Conservation (phyloP, 2,113 vertebrate genomes). For the Cochlearius cochlearius region DNA sequence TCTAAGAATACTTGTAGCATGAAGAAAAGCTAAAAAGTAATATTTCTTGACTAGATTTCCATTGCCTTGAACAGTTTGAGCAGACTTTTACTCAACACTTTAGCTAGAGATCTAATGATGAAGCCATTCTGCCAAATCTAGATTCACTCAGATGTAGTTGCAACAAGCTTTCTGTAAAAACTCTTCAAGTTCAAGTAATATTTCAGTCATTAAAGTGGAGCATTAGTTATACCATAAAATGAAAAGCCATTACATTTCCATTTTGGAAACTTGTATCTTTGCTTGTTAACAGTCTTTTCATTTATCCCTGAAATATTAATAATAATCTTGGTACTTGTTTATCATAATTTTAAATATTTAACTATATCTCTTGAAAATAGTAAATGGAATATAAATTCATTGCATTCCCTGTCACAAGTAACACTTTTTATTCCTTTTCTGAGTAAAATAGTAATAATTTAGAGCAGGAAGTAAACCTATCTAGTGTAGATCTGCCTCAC, state of each 20-base stretch:
- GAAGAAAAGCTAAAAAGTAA: neutral
- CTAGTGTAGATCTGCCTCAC: neutral
- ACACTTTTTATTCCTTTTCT: neutral
- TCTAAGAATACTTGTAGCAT: neutral
- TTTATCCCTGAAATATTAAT: neutral
- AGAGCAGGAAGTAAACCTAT: neutral
- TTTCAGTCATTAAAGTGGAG: neutral
- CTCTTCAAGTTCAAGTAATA: neutral
- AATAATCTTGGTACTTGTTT: neutral
- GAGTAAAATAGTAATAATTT: neutral
- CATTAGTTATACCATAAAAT: neutral
- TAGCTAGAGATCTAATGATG: neutral
- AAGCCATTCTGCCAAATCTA: neutral
- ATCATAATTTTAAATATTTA: neutral
- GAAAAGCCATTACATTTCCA: neutral
- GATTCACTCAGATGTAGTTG: neutral
- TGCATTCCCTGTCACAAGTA: neutral
- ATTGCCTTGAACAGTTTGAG: neutral
- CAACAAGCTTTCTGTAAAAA: neutral
- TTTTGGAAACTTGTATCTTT: neutral
- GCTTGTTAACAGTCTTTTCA: neutral
- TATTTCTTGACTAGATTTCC: neutral
- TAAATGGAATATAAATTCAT: neutral
- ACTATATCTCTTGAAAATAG: neutral
- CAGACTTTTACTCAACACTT: neutral